Evolutionary conservation across 2,113 vertebrate genomes (phyloP).

Genomic region (Mesocricetus auratus): DNA sequence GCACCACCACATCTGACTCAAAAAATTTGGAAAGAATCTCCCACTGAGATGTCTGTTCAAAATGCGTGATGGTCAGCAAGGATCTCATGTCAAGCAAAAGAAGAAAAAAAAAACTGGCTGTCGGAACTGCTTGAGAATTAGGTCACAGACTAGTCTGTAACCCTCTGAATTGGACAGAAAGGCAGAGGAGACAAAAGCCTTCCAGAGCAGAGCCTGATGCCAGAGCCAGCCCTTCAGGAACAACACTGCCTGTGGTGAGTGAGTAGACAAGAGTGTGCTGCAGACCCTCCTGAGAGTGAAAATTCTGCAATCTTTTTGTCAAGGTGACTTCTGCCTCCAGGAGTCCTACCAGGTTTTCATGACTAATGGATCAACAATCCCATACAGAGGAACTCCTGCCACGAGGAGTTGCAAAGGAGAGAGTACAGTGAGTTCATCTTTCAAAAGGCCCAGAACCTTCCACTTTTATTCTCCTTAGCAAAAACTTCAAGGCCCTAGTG

Average conservation of each 20-base stretch:
- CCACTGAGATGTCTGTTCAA: neutral
- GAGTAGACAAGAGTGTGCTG: neutral
- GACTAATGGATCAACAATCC: neutral
- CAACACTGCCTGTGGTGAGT: too few species aligned
- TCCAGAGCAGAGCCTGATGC: neutral
- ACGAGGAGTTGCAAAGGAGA: neutral
- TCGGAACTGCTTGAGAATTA: neutral
- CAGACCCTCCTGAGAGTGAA: neutral
- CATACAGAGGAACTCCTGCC: neutral
- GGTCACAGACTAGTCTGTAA: neutral
- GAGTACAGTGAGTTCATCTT: neutral
- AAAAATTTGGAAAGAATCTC: neutral
- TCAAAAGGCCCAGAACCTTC: neutral
- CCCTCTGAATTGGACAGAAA: neutral
- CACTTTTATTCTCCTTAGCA: neutral
- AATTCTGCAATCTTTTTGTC: neutral
- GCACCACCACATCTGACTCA: neutral
- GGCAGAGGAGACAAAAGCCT: neutral
- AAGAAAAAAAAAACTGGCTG: neutral
- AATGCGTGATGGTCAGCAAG: neutral
- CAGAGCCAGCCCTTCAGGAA: neutral
- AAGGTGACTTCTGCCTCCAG: neutral
- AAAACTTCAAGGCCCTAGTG: neutral
- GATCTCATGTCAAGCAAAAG: neutral
- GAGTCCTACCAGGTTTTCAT: neutral